Evolutionary conservation across 2,888 invertebrate genomes (phyloP), one percentile per base, ranked within the genome.

Genomic region (Oithona nana): DNA sequence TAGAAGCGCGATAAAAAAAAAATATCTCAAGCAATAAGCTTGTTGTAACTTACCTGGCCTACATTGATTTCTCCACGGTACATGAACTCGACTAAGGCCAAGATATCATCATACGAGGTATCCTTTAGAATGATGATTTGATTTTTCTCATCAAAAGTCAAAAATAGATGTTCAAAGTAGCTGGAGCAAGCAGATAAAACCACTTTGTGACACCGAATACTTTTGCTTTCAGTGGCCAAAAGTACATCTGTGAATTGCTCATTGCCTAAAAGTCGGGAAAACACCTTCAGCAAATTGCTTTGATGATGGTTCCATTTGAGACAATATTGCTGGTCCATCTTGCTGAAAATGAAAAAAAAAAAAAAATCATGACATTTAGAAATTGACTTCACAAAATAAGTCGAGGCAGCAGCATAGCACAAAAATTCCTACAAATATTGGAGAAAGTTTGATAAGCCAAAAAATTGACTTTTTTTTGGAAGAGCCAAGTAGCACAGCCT

Each of bases 11-110:
- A n/a, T n/a, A n/a, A n/a, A n/a, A n/a, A n/a, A n/a, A n/a, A n/a
- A n/a, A n/a, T n/a, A n/a, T n/a, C n/a, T n/a, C n/a, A n/a, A n/a
- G n/a, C n/a, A n/a, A n/a, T n/a, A n/a, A n/a, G n/a, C n/a, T n/a
- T n/a, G n/a, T n/a, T n/a, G n/a, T n/a, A n/a, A n/a, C 85, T 83
- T 74, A 89, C 89, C 76, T 89, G 88, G 71, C 88, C 88, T 64
- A 92, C 89, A 75, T 88, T 89, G 74, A 92, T 90, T 77, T 92
- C 92, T 66, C 92, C 92, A 70, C 88, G 88, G 75, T 92, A 92
- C 90, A 92, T 92, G 73, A 90, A 92, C 73, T 89, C 88, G 63
- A 92, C 85, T 67, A 92, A 79, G 65, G 88, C 88, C 73, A 84
- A 84, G 69, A 92, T 82, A 75, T 92, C 90, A 67, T 86, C 82